Evolutionary conservation across 1,140 invertebrate genomes (phyloP).

Genomic region (Conus betulinus): DNA sequence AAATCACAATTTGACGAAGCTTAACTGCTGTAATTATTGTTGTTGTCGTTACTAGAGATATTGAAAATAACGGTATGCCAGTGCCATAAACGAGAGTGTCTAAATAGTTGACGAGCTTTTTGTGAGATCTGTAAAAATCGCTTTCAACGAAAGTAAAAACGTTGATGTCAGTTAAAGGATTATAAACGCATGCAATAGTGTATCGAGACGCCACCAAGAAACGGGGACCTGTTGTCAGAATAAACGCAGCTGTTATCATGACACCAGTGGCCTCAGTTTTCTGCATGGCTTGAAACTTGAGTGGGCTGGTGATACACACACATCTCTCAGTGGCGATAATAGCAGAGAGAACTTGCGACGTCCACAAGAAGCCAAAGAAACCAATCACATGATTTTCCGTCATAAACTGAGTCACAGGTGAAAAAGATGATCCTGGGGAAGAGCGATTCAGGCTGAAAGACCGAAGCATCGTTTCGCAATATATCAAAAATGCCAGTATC

Average conservation of each 20-base stretch:
- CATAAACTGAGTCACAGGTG: neutral
- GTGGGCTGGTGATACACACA: neutral
- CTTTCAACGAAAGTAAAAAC: too few relatives aligned
- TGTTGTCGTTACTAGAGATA: neutral
- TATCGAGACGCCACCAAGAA: neutral
- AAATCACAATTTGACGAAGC: neutral
- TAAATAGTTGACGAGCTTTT: neutral
- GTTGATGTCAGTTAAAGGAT: neutral
- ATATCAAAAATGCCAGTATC: too few relatives aligned
- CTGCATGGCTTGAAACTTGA: neutral
- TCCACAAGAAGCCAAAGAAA: neutral
- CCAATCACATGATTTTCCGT: neutral
- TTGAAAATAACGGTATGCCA: neutral
- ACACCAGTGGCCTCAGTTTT: neutral
- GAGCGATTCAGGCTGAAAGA: neutral
- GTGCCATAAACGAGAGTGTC: neutral
- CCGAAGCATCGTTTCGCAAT: too few relatives aligned
- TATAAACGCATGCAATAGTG: neutral
- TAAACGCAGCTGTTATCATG: neutral
- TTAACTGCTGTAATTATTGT: neutral
- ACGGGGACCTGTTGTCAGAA: neutral
- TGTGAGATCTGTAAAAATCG: neutral
- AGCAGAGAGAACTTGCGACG: slow-evolving; percentile 9
- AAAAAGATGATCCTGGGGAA: neutral
- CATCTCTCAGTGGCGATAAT: slow-evolving; percentile 21